These are phyloP conservation scores for Hypotaenidia okinawae DNA, from an alignment of 2,797 vertebrate genomes.

Conservation along the genomic window DNA sequence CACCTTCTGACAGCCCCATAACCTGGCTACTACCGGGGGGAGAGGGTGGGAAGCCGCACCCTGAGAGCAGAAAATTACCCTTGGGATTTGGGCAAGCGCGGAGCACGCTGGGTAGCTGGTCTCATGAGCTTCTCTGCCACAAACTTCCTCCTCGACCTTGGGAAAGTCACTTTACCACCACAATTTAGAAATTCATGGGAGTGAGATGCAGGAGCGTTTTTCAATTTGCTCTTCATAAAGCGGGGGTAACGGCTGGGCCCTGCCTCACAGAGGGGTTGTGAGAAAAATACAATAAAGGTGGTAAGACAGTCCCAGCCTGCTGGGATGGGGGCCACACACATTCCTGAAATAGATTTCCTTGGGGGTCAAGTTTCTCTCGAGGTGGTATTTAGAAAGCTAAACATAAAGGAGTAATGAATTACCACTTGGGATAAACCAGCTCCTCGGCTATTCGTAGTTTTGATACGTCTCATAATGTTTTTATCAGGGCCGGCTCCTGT, in stretches of 20 bases:
- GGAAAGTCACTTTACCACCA: background rate
- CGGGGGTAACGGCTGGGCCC: background rate
- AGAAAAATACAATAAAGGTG: conserved; percentile 25
- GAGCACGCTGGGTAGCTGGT: background rate
- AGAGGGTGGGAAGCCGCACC: background rate
- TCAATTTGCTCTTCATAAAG: background rate
- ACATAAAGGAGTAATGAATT: conserved; percentile 46
- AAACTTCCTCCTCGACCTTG: background rate
- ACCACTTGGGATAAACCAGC: conserved; percentile 12
- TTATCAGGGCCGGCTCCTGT: conserved; percentile 15
- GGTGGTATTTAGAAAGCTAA: conserved; percentile 39
- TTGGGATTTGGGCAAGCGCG: background rate
- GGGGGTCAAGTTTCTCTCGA: conserved; percentile 52
- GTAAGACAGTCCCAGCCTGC: conserved; percentile 1
- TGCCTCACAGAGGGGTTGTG: background rate
- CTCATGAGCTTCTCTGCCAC: background rate
- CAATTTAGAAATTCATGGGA: background rate
- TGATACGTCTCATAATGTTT: conserved; percentile 19
- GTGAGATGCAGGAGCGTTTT: background rate
- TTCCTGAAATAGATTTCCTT: conserved; percentile 61
- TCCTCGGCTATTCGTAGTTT: background rate
- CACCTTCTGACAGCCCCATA: background rate
- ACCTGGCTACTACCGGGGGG: background rate
- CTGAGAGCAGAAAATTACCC: background rate
- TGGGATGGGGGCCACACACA: conserved; percentile 1